Conservation (phyloP, 2,888 invertebrate genomes). For the Apocheima hispidaria region DNA sequence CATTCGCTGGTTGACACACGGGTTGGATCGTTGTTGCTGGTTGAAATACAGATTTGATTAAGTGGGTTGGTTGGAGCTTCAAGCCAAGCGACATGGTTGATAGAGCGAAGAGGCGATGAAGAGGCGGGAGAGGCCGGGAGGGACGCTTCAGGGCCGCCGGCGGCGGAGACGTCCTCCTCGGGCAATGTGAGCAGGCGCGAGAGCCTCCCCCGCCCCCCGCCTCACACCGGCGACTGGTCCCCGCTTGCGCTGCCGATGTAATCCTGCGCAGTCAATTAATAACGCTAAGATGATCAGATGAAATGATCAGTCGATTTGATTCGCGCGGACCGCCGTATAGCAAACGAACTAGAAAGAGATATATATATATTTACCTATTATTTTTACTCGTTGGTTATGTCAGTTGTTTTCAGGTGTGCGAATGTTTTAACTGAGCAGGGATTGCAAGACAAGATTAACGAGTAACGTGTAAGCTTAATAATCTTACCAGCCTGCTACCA, state of each 20-base stretch:
- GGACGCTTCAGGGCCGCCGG: conserved; percentile 52
- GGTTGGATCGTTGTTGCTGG: neutral
- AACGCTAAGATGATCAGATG: too few species aligned
- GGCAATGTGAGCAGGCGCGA: conserved; percentile 78
- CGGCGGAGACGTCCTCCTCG: conserved; percentile 72
- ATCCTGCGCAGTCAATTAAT: conserved; percentile 71
- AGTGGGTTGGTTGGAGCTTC: conserved; percentile 17
- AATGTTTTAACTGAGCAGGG: too few species aligned
- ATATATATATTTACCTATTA: too few species aligned
- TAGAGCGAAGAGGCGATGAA: conserved; percentile 41
- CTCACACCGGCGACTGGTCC: conserved; percentile 83
- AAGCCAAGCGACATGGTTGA: conserved; percentile 40
- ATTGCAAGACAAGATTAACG: too few species aligned
- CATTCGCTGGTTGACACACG: conserved; percentile 1
- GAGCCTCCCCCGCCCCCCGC: conserved; percentile 82
- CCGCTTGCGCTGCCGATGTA: conserved; percentile 82
- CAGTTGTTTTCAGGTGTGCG: too few species aligned
- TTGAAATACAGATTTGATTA: conserved; percentile 1
- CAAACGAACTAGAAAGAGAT: too few species aligned
- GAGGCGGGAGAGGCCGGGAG: conserved; percentile 71
- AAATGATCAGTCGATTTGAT: too few species aligned
- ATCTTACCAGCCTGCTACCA: too few species aligned
- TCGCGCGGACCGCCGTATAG: too few species aligned
- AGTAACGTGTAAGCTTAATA: too few species aligned
- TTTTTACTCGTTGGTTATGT: too few species aligned